Evolutionary conservation across 2,113 vertebrate genomes (phyloP), one percentile per base, ranked within the genome.

Genomic region (Ancistrus triradiatus): DNA sequence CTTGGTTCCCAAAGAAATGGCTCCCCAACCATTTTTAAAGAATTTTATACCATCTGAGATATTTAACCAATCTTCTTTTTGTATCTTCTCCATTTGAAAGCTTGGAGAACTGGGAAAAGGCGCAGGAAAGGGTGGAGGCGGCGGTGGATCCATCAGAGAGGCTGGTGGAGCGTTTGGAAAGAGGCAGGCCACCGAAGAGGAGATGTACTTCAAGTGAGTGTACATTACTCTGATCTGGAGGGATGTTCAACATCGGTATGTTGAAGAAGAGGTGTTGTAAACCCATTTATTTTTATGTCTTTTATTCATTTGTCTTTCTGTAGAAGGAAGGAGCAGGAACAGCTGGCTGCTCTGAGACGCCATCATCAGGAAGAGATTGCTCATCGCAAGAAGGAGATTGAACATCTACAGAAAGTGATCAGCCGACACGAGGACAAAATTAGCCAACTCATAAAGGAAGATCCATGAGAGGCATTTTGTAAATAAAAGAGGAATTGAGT

Each of bases 111-210:
- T 93, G 69, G 92, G 91, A 0, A 87, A 83, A 74, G 91, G 91
- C 21, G 92, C 88, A 7, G 91, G 89, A 0, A 89, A 90, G 73
- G 83, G 85, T 33, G 88, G 90, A 1, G 79, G 91, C 0, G 81
- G 86, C 6, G 86, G 92, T 9, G 95, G 94, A 1, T 17, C 89
- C 0, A 77, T 97, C 50, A 88, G 93, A 1, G 85, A 91, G 10
- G 93, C 92, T 0, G 95, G 95, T 1, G 95, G 94, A 7, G 90
- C 93, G 0, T 92, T 97, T 64, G 92, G 91, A 11, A 93, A 87
- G 77, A 86, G 80, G 63, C 70, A 89, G 72, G 90, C 80, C 1
- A 92, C 91, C 0, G 84, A 89, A 67, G 95, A 96, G 79, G 94
- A 97, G 66, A 85, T 84, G 17, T 97, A 94, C 75, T 97, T 97